These are phyloP conservation scores for Petrocephalus sullivani DNA, from an alignment of 2,797 vertebrate species.

Conservation along the genomic window DNA sequence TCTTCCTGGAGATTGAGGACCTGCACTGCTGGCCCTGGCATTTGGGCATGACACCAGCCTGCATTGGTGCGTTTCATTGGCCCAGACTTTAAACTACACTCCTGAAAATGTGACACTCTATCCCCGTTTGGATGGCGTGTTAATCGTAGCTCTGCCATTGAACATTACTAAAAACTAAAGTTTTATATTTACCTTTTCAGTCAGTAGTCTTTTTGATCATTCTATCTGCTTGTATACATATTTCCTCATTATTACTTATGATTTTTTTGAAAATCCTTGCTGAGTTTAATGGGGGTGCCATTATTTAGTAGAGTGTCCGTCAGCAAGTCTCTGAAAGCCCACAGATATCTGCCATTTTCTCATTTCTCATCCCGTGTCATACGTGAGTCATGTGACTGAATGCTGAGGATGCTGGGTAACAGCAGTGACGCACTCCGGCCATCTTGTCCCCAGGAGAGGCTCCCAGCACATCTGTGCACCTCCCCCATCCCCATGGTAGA, in stretches of 20 bases:
- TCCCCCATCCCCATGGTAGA: constrained; percentile 69
- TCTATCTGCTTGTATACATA: not conserved
- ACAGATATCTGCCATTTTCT: not conserved
- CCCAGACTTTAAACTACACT: no score
- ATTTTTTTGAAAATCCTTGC: not conserved
- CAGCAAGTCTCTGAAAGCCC: not conserved
- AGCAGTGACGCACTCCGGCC: not conserved
- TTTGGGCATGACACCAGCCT: no score
- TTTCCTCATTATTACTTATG: not conserved
- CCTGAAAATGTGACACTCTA: no score
- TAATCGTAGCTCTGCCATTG: no score
- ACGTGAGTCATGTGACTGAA: not conserved
- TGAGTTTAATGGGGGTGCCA: not conserved
- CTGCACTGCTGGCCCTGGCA: not conserved
- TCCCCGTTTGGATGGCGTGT: no score
- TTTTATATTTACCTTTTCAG: not conserved
- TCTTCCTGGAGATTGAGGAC: not conserved
- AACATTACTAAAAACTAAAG: no score
- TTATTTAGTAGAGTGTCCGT: not conserved
- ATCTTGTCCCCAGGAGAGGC: constrained; percentile 40
- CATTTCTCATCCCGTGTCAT: not conserved
- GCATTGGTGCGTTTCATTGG: no score
- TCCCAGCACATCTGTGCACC: constrained; percentile 71
- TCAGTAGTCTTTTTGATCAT: not conserved
- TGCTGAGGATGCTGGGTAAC: not conserved